Percentiles rank a stretch among this genome's conserved stretches.
These are phyloP conservation scores for Magallana nippona DNA, from an alignment of 2,888 invertebrate genomes.

Conservation along the genomic window DNA sequence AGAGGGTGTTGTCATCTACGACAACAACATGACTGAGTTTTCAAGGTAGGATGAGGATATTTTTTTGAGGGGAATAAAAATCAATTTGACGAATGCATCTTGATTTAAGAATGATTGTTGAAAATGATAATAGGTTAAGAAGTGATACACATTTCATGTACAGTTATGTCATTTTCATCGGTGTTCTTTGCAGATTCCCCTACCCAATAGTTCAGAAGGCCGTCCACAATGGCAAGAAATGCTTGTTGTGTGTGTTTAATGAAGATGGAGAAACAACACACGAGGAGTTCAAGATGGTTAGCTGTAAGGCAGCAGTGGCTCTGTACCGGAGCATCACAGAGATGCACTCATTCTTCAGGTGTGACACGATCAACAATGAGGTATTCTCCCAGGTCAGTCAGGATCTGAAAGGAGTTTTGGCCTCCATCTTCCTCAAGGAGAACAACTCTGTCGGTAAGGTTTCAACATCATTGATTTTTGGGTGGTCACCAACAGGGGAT, in stretches of 20 bases:
- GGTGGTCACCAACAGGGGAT: neutral
- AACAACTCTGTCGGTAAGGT: constrained; percentile 74
- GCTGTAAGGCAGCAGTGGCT: constrained; percentile 89
- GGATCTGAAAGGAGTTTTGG: constrained; percentile 93
- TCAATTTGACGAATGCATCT: too few species aligned
- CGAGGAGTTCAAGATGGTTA: constrained; percentile 86
- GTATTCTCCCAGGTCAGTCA: constrained; percentile 93
- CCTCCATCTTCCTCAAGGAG: constrained; percentile 95
- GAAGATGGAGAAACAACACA: constrained; percentile 81
- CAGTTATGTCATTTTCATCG: neutral
- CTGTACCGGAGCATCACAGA: constrained; percentile 89
- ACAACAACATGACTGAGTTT: constrained; percentile 58
- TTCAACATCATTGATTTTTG: neutral
- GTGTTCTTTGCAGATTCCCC: constrained; percentile 67
- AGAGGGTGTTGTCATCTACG: constrained; percentile 84
- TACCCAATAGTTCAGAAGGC: constrained; percentile 77
- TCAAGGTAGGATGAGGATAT: constrained; percentile 63
- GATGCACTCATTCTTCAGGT: constrained; percentile 95
- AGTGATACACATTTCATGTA: too few species aligned
- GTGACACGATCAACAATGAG: constrained; percentile 92
- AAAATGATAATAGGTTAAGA: too few species aligned
- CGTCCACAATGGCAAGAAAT: constrained; percentile 73
- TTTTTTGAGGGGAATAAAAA: neutral
- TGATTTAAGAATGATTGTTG: too few species aligned
- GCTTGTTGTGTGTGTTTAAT: constrained; percentile 73